Evolutionary conservation across 53 echinoderm and acorn worm genomes (phyloP), one percentile per base, ranked within the genome.

Genomic region (Arbacia lixula): DNA sequence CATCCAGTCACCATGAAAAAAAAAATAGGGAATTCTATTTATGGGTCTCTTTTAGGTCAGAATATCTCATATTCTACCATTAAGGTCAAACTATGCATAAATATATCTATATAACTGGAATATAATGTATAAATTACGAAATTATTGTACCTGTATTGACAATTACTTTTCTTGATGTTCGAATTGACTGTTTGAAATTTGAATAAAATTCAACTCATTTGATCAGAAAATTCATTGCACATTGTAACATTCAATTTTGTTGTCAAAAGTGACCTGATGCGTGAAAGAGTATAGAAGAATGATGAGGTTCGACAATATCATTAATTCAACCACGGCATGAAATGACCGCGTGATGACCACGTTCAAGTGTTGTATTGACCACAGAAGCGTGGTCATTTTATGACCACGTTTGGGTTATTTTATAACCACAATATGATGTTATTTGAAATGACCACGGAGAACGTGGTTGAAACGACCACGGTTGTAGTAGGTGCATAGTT

Each of bases 401-500:
- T 68, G 33, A 68, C 68, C 68, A 36, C 68, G 40, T 68, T 68
- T 68, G 68, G 68, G 68, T 68, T 40, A 68, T 68, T 68, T 68
- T 68, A 17, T 68, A 39, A 68, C 68, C 68, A 36, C 68, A 5
- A 68, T 68, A 39, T 36, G 37, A 19, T 36, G 68, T 68, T 36
- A 68, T 68, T 68, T 40, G 17, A 68, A 68, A 39, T 68, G 68
- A 68, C 68, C 42, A 68, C 68, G 68, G 68, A 33, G 37, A 68
- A 38, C 68, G 68, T 68, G 37, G 68, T 71, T 25, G 46, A 43
- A 43, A 25, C 30, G 71, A 71, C 68, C 68, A 36, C 25, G 68
- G 69, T 68, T 68, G 69, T 68, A 68, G 69, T 68, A 68, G 69
- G 69, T 72, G 72, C 72, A 72, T 72, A 72, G 72, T 72, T 72